Conservation (phyloP, 2,888 invertebrate species). For the Ectemnius lituratus region DNA sequence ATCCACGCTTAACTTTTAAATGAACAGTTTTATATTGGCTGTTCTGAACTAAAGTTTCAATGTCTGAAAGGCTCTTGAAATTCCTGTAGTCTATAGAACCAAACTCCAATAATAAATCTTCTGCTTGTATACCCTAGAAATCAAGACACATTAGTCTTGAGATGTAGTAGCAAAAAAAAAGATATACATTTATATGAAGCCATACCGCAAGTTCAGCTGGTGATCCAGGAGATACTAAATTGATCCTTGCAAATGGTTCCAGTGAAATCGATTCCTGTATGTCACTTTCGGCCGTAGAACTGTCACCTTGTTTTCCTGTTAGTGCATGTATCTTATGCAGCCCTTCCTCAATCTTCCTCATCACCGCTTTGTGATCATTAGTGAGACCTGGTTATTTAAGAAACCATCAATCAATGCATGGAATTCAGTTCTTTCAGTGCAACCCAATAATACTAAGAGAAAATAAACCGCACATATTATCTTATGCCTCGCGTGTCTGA, state of each 20-base stretch:
- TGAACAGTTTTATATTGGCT: conserved; percentile 80
- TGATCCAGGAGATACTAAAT: conserved; percentile 86
- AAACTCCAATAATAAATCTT: conserved; percentile 87
- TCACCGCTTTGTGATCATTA: conserved; percentile 92
- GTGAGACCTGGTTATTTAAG: conserved; percentile 83
- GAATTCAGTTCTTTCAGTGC: conserved; percentile 6
- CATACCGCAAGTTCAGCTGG: conserved; percentile 91
- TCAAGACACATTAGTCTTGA: background rate
- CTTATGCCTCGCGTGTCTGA: conserved; percentile 91
- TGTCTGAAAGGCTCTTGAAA: conserved; percentile 84
- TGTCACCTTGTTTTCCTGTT: conserved; percentile 54
- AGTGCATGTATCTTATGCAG: conserved; percentile 83
- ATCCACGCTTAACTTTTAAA: conserved; percentile 80
- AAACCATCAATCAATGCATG: conserved; percentile 20
- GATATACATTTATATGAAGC: background rate
- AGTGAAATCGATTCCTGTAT: conserved; percentile 63
- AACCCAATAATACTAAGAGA: conserved; percentile 7
- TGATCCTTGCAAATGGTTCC: conserved; percentile 85
- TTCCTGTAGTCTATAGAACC: conserved; percentile 87
- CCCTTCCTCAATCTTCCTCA: conserved; percentile 90
- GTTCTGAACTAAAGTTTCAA: conserved; percentile 84
- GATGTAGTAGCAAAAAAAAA: no score
- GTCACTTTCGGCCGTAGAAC: conserved; percentile 28
- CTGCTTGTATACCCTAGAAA: conserved; percentile 84
- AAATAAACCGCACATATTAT: conserved; percentile 87